Conservation (phyloP, 2,113 vertebrate species). For the Sterrhoptilus dennistouni region DNA sequence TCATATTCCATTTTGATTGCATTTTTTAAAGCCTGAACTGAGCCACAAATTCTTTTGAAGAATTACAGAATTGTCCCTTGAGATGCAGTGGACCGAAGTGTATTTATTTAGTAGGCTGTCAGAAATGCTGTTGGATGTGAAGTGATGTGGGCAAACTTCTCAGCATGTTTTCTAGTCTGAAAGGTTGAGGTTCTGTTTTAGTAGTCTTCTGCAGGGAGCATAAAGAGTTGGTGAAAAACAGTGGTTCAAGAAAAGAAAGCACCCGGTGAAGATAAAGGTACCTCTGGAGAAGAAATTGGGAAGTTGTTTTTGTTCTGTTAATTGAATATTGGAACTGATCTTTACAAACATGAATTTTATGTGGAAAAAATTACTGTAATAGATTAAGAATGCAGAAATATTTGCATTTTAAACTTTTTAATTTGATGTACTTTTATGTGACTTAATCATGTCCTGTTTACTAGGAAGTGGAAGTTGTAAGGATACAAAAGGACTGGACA, state of each 20-base stretch:
- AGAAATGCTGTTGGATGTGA: neutral
- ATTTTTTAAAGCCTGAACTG: neutral
- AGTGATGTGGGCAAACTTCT: neutral
- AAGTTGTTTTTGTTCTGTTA: neutral
- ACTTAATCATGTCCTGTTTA: neutral
- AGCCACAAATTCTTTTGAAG: neutral
- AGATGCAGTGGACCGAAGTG: neutral
- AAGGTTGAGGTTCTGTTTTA: neutral
- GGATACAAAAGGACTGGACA: slow-evolving; percentile 83
- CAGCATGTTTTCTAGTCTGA: rapidly evolving
- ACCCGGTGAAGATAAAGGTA: neutral
- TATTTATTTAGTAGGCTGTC: neutral
- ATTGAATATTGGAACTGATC: neutral
- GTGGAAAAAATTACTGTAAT: neutral
- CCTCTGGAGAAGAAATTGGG: neutral
- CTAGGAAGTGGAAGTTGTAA: slow-evolving; percentile 81
- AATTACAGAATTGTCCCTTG: neutral
- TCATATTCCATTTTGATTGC: rapidly evolving
- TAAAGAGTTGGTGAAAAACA: neutral
- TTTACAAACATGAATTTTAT: neutral
- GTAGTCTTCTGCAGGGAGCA: neutral
- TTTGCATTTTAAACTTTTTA: neutral
- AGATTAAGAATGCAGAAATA: neutral
- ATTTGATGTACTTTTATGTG: neutral
- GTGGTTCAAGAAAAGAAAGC: neutral